Percentiles rank a stretch among this genome's conserved stretches.
phyloP scores from a whole-genome alignment of 2,113 vertebrate species.

The Psilopsiagon aurifrons region DNA sequence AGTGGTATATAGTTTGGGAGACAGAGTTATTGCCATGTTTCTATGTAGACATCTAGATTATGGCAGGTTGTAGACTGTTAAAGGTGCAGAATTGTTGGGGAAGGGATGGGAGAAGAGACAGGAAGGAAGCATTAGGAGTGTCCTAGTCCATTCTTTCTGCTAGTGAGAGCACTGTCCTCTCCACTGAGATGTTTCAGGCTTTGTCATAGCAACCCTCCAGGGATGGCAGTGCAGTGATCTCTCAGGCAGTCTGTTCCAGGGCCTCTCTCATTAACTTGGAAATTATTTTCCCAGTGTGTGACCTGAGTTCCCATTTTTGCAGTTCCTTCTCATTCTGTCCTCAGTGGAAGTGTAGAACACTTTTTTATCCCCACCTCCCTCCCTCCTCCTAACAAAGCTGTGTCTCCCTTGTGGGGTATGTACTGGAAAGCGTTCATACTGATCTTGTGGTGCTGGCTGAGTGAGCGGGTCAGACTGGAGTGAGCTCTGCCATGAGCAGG shows the following conservation, averaged over 20 bases:
- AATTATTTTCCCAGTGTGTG: not conserved
- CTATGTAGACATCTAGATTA: not conserved
- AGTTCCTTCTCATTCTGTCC: not conserved
- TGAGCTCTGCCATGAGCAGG: not conserved
- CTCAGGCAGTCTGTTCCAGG: not conserved
- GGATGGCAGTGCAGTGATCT: not conserved
- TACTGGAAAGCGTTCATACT: not conserved
- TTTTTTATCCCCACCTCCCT: not conserved
- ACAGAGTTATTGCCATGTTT: not conserved
- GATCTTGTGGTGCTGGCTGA: not conserved
- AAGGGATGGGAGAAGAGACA: rapidly evolving
- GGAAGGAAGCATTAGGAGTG: not conserved
- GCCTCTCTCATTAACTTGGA: not conserved
- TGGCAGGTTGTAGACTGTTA: not conserved
- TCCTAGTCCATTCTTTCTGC: not conserved
- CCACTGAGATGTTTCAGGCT: not conserved
- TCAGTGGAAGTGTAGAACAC: not conserved
- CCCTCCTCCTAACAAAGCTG: not conserved
- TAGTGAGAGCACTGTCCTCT: not conserved
- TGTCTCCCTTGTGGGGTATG: not conserved
- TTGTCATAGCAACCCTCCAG: not conserved
- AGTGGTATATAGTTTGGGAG: not conserved
- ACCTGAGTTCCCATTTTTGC: not conserved
- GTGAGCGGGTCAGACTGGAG: not conserved
- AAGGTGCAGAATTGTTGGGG: not conserved